Evolutionary conservation across 1,140 invertebrate genomes (phyloP).

Genomic region (Eufriesea mexicana): DNA sequence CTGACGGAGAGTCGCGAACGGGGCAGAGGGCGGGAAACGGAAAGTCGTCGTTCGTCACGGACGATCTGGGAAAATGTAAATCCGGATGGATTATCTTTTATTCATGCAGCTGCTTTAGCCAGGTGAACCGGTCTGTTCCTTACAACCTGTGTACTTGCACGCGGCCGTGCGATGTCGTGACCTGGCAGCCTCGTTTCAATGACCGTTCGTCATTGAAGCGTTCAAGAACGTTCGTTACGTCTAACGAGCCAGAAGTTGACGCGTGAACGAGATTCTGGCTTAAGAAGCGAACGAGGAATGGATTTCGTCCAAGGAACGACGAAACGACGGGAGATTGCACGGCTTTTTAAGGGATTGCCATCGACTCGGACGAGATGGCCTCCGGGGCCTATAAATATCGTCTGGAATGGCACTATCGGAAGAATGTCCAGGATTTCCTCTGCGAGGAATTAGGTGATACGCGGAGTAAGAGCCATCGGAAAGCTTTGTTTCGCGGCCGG

Average conservation of each 20-base stretch:
- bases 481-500: neutral
- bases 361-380: neutral
- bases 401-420: too few species aligned
- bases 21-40: neutral
- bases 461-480: neutral
- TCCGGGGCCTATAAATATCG: neutral
- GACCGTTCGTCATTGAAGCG: slow-evolving; percentile 43
- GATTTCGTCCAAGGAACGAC: neutral
- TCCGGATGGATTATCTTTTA: slow-evolving; percentile 62
- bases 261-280: neutral
- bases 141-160: neutral
- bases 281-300: neutral
- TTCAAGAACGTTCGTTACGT: slow-evolving; percentile 15
- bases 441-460: neutral
- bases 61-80: slow-evolving; percentile 53
- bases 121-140: slow-evolving; percentile 24
- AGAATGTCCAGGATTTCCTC: neutral
- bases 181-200: slow-evolving; percentile 60
- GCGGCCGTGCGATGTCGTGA: slow-evolving; percentile 26
- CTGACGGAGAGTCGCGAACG: neutral
- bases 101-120: slow-evolving; percentile 50
- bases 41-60: slow-evolving; percentile 31
- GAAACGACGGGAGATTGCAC: neutral
- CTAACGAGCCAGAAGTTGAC: slow-evolving; percentile 23
- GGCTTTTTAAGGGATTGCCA: neutral